phyloP scores from a whole-genome alignment of 2,113 vertebrate species.

The Corythoichthys haematopterus region DNA sequence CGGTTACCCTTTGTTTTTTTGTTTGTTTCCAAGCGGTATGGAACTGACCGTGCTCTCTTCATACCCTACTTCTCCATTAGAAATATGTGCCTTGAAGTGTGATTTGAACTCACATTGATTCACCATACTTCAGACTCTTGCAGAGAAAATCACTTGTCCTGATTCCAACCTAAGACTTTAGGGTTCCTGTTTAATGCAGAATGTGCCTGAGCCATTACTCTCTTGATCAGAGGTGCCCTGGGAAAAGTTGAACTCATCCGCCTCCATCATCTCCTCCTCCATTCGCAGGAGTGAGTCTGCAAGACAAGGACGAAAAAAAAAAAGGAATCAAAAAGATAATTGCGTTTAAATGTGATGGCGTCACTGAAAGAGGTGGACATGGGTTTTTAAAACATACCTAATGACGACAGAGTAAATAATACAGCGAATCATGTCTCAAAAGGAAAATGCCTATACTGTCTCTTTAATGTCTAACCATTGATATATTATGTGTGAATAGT shows the following conservation, averaged over 20 bases:
- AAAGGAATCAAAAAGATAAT: conserved; percentile 1
- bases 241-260: conserved; percentile 88
- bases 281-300: conserved; percentile 84
- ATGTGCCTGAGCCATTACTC: conserved; percentile 92
- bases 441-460: no score
- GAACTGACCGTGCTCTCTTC: neutral
- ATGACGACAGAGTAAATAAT: neutral
- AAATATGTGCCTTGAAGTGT: conserved; percentile 14
- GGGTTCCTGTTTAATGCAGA: conserved; percentile 96
- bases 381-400: neutral
- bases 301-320: conserved; percentile 26
- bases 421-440: no score
- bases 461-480: no score
- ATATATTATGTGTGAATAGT: no score
- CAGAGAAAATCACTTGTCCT: conserved; percentile 13
- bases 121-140: conserved; percentile 9
- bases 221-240: conserved; percentile 94
- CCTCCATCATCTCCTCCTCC: conserved; percentile 89
- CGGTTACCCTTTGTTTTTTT: neutral
- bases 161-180: conserved; percentile 51
- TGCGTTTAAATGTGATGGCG: neutral
- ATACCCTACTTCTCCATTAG: neutral
- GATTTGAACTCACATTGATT: conserved; percentile 11
- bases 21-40: conserved; percentile 1
- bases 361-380: neutral